Conservation (phyloP, 2,888 invertebrate genomes). For the Deroplatys truncata region DNA sequence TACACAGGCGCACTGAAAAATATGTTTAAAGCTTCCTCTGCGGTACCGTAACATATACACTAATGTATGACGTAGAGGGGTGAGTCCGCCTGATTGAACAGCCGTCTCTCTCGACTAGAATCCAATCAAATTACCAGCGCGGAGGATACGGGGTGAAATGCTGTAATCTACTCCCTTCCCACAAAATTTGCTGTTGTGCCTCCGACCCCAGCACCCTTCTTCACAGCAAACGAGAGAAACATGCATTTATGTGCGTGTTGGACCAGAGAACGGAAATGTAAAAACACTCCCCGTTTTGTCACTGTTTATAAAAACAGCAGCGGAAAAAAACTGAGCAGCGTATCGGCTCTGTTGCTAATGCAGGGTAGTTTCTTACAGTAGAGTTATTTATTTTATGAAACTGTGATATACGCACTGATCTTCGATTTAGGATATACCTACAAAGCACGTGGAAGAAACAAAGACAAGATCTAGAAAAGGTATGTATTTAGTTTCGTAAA, state of each 20-base stretch:
- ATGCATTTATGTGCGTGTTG: not conserved
- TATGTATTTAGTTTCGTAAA: too few relatives aligned
- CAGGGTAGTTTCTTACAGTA: too few relatives aligned
- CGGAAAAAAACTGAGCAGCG: not conserved
- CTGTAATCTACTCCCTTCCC: not conserved
- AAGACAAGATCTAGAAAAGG: too few relatives aligned
- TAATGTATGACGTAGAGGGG: not conserved
- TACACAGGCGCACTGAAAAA: not conserved
- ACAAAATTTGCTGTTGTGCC: not conserved
- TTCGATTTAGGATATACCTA: too few relatives aligned
- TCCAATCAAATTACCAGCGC: conserved; percentile 22
- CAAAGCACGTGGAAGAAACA: too few relatives aligned
- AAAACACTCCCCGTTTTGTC: not conserved
- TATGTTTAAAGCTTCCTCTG: conserved; percentile 2
- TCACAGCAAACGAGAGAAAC: not conserved
- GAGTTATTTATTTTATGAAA: too few relatives aligned
- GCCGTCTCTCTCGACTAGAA: conserved; percentile 1
- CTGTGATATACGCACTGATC: too few relatives aligned
- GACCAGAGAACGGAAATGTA: not conserved
- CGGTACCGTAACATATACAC: not conserved
- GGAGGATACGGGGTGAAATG: conserved; percentile 5
- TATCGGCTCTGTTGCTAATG: too few relatives aligned
- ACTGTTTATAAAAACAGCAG: not conserved
- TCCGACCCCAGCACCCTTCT: not conserved
- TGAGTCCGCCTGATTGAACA: not conserved